Evolutionary conservation across 2,113 vertebrate species (phyloP), one percentile per base, ranked within the genome.

Genomic region (Ctenodactylus gundi): DNA sequence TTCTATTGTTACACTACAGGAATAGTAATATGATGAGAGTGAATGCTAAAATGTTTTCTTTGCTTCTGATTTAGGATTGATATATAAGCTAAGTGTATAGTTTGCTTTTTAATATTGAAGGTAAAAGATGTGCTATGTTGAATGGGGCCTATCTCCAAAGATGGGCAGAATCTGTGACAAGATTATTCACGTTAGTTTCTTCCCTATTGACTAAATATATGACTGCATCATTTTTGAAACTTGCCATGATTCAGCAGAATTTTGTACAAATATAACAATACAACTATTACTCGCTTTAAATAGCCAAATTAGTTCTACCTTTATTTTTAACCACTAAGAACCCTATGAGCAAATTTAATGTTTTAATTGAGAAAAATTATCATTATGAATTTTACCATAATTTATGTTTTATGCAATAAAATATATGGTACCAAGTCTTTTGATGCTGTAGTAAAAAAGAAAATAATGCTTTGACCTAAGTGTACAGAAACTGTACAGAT

Each of bases 11-110:
- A 97, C 70, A 85, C 86, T 94, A 94, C 88, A 85, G 82, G 94
- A 98, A 98, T 86, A 97, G 95, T 89, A 97, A 97, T 97, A 96
- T 90, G 78, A 97, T 97, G 94, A 97, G 64, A 97, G 85, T 85
- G 70, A 94, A 82, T 58, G 81, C 80, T 97, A 77, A 64, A 85
- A 51, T 93, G 53, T 94, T 96, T 96, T 96, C 65, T 97, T 96
- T 91, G 44, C 62, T 75, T 94, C 85, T 91, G 29, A 85, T 91
- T 96, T 92, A 84, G 60, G 70, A 49, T 18, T 85, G 31, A 75
- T 78, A 70, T 72, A 75, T 29, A 41, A 44, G 72, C 29, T 55
- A 55, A 49, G 7, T 23, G 44, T 31, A 85, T 2, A 25, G 51
- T 91, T 91, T 76, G 64, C 77, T 49, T 15, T 20, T 88, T 87